A percentile compares a stretch with the other conserved stretches of the same genome.
Conservation (phyloP, 2,797 vertebrate species). For the Gymnoscopelus microlampas region DNA sequence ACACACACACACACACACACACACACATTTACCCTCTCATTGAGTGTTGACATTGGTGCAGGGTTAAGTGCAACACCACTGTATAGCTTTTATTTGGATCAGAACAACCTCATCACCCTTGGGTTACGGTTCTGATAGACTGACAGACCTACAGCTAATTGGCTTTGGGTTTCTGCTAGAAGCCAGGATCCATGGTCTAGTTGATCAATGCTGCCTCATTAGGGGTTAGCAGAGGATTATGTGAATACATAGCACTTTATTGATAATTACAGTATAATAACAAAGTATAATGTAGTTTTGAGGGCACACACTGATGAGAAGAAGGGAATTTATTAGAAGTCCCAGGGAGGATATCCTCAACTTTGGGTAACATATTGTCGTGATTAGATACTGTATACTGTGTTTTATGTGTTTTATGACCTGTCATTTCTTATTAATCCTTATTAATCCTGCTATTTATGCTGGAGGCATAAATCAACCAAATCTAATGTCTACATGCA, state of each 20-base stretch:
- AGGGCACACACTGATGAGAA: conserved; percentile 13
- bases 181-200: not conserved
- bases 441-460: too few species aligned
- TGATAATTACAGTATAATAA: conserved; percentile 43
- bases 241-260: conserved; percentile 45
- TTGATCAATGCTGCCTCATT: conserved; percentile 36
- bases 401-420: too few species aligned
- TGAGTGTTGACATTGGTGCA: conserved; percentile 3
- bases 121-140: conserved; percentile 24
- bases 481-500: too few species aligned
- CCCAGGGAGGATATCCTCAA: not conserved
- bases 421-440: too few species aligned
- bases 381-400: too few species aligned
- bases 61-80: not conserved
- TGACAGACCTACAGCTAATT: conserved; percentile 20
- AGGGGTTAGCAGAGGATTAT: conserved; percentile 15
- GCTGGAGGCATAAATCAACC: too few species aligned
- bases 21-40: not conserved
- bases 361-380: not conserved
- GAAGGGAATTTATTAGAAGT: conserved; percentile 2
- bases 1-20: not conserved
- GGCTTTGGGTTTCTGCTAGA: not conserved
- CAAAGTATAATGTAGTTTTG: conserved; percentile 23
- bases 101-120: conserved; percentile 2
- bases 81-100: not conserved